Percentiles rank a stretch among this genome's conserved stretches.
Evolutionary conservation across 1,140 invertebrate species (phyloP).

Genomic region (Drosophila lacteicornis): DNA sequence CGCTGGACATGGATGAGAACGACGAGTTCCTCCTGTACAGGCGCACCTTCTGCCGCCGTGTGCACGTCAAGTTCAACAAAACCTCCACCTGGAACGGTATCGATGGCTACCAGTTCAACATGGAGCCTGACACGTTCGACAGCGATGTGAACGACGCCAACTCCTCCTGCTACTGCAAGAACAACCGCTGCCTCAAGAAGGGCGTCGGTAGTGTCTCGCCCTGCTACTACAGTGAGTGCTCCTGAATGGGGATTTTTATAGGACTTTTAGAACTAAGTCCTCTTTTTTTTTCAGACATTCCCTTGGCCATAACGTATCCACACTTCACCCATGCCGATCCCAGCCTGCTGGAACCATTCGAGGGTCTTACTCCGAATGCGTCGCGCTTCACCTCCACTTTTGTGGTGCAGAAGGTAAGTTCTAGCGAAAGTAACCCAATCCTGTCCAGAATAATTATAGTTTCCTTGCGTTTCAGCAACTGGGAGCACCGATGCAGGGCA

Average conservation of each 20-base stretch:
- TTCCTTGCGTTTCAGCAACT: constrained; percentile 84
- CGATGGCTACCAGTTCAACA: constrained; percentile 84
- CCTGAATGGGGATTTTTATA: accelerated
- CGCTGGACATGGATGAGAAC: constrained; percentile 86
- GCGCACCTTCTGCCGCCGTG: constrained; percentile 88
- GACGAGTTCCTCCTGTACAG: constrained; percentile 87
- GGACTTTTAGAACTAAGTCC: not conserved
- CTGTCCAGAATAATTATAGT: not conserved
- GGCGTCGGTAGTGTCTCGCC: constrained; percentile 89
- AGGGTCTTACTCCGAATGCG: constrained; percentile 88
- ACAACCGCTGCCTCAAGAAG: constrained; percentile 88
- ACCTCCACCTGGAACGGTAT: constrained; percentile 53
- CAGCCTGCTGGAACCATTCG: constrained; percentile 87
- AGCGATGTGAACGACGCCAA: constrained; percentile 59
- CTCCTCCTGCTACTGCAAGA: constrained; percentile 85
- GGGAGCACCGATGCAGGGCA: constrained; percentile 87
- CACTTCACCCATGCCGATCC: constrained; percentile 91
- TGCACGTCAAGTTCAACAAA: constrained; percentile 86
- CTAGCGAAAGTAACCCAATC: not conserved
- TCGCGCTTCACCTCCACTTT: constrained; percentile 85
- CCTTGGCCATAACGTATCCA: constrained; percentile 90
- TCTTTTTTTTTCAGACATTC: constrained; percentile 86
- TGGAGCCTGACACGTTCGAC: constrained; percentile 87
- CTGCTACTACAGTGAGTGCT: constrained; percentile 90
- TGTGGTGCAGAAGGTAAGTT: constrained; percentile 86